Base-by-base conservation (phyloP, 2,888 invertebrate genomes). In the Schrankia costaestrigalis region DNA sequence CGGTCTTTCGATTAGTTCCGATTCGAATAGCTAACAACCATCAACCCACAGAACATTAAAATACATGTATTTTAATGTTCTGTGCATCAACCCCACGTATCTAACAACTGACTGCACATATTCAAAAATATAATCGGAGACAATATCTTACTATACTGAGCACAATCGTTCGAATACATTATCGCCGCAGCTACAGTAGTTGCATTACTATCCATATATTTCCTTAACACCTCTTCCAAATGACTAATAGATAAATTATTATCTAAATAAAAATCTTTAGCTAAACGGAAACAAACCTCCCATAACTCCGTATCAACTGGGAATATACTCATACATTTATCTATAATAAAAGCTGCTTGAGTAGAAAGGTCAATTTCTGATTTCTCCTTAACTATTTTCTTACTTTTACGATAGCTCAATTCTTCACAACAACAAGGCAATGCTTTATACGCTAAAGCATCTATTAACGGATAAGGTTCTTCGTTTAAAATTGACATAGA, bases 181-280 rank as follows among this genome's bases (percentile, higher is more conserved):
- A 89, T 73, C 2, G 88, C 87, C 0, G 79, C 78, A 1, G 85
- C 85, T 84, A 87, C 82, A 0, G 84, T 77, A 1, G 75, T 70
- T 1, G 82, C 78, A 32, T 87, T 71, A 0, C 81, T 77, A 39
- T 89, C 81, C 80, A 90, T 89, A 35, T 90, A 89, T 41, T 90
- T 89, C 9, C 87, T 65, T 32, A 91, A 73, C 2, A 91, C 80
- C 2, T 69, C 71, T 64, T 92, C 92, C 41, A 92, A 70, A 31
- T 83, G 85, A 6, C 78, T 69, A 37, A 90, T 78, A 9, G 66
- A 68, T 41, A 87, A 57, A 42, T 76, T 54, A 43, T 87, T 84
- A 5, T 80, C 73, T 19, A 86, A 43, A 46, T 72, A 87, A 51
- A 76, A 87, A 49, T 84, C 69, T 44, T 82, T 86, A 0, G 85